Evolutionary conservation across 2,888 invertebrate genomes (phyloP), one percentile per base, ranked within the genome.

Genomic region (Prosapia bicincta): DNA sequence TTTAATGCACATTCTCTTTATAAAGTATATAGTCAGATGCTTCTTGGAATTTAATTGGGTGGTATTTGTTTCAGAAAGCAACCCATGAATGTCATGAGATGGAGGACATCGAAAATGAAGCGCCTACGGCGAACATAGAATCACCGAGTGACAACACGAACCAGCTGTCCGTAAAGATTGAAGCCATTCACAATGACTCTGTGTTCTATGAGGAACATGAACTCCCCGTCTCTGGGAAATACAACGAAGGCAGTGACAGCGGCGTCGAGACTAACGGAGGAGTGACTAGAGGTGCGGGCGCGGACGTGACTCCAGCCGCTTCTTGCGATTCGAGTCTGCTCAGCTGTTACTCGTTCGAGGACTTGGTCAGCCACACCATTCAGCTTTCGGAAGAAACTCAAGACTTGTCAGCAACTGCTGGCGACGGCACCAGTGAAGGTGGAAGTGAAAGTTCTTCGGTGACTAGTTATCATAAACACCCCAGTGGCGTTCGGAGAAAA

Each of bases 261-360:
- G 94, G 94, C 5, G 92, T 94, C 20, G 94, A 94, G 82, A 72
- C 78, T 25, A 78, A 78, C 68, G 76, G 78, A 1, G 66, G 71
- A 23, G 25, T 54, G 7, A 32, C 70, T 25, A 73, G 76, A 9
- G 77, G 74, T 20, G 73, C 72, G 9, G 78, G 73, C n/a, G 76
- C 75, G 20, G 79, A 75, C 28, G 78, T 75, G 2, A 78, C 78
- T 6, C 78, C 78, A 10, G 79, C 76, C 24, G 78, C 72, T 9
- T 78, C 78, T 1, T 93, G 93, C 82, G 92, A 92, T 79, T 93
- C 93, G 65, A 93, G 93, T 79, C 89, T 93, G 77, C 91, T 92
- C 25, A 93, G 93, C 78, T 92, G 91, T 79, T 93, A 79, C 38
- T 78, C 78, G 43, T 77, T 71, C 1, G 77, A 77, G 68, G 77